Evolutionary conservation across 2,797 vertebrate genomes (phyloP).

Genomic region (Pachyuromys duprasi): DNA sequence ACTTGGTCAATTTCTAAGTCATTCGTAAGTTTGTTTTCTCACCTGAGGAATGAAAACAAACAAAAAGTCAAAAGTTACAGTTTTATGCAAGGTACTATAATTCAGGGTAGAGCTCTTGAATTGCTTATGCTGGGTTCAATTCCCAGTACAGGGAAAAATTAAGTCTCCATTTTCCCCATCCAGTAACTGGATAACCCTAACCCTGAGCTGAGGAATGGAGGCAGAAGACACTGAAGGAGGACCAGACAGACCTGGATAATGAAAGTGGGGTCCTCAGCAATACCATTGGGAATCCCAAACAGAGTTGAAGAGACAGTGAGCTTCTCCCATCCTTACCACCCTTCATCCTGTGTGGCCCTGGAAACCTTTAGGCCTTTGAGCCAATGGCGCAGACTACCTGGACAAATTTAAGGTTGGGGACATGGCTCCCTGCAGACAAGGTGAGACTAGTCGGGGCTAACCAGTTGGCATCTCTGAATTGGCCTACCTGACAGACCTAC

Average conservation of each 20-base stretch:
- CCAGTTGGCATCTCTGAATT: not conserved
- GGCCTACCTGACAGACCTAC: not conserved
- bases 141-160: not conserved
- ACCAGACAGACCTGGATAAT: not conserved
- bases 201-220: not conserved
- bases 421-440: not conserved
- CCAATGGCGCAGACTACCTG: not conserved
- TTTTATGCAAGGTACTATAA: not conserved
- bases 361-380: not conserved
- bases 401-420: not conserved
- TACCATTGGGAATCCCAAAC: not conserved
- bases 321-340: not conserved
- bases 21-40: conserved; percentile 20
- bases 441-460: not conserved
- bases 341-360: not conserved
- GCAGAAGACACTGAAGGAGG: not conserved
- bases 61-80: not conserved
- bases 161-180: not conserved
- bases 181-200: not conserved
- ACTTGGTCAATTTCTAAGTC: not conserved
- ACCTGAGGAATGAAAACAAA: not conserved
- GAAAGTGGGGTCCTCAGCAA: not conserved
- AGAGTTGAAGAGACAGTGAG: not conserved
- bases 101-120: not conserved
- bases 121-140: not conserved